Percentiles rank a stretch among this genome's conserved stretches.
Evolutionary conservation across 2,113 vertebrate genomes (phyloP).

Genomic region (Elgaria multicarinata): DNA sequence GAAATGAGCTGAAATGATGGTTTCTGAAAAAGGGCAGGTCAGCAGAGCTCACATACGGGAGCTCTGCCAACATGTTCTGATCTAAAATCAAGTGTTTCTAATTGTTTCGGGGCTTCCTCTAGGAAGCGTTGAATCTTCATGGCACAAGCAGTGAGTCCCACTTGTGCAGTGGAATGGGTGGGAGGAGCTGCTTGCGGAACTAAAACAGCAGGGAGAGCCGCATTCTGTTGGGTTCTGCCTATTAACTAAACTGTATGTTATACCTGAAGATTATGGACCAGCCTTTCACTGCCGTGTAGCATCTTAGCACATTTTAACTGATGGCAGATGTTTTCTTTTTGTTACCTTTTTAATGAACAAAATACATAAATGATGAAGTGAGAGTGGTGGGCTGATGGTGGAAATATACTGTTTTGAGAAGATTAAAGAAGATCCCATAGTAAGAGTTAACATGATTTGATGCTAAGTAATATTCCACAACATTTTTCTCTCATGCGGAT

Average conservation of each 20-base stretch:
- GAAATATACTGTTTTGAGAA: constrained; percentile 44
- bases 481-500: constrained; percentile 38
- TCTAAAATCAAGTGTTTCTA: too few relatives aligned
- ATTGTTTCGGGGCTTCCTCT: too few relatives aligned
- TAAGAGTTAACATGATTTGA: constrained; percentile 55
- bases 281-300: neutral
- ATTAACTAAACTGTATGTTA: neutral
- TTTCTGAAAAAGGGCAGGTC: too few relatives aligned
- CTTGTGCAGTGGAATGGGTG: too few relatives aligned
- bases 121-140: too few relatives aligned
- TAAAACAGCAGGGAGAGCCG: too few relatives aligned
- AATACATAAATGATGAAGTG: neutral
- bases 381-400: neutral
- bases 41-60: too few relatives aligned
- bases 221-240: too few relatives aligned
- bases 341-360: neutral
- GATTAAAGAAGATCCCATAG: constrained; percentile 62
- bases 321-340: neutral
- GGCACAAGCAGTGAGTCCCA: too few relatives aligned
- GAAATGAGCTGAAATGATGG: too few relatives aligned
- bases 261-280: neutral
- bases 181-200: too few relatives aligned
- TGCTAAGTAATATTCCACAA: constrained; percentile 40
- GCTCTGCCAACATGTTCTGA: too few relatives aligned
- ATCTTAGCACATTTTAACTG: neutral